Conservation (phyloP, 2,888 invertebrate genomes). For the Biston stratarius region DNA sequence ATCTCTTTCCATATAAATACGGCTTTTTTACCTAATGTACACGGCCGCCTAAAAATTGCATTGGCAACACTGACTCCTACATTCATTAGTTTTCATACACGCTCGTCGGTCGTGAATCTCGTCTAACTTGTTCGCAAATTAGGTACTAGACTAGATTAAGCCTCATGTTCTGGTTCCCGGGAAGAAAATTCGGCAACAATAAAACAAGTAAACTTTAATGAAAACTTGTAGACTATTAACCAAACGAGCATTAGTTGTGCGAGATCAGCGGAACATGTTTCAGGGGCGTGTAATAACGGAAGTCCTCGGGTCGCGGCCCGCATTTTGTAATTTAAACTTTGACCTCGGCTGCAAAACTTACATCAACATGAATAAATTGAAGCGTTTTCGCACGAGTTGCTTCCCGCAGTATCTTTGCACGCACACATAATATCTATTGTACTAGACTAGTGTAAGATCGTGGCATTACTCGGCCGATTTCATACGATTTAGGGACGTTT, state of each 20-base stretch:
- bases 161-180: too few species aligned
- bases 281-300: constrained; percentile 18
- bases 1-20: too few species aligned
- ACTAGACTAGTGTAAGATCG: too few species aligned
- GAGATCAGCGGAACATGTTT: constrained; percentile 14
- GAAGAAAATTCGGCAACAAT: not conserved
- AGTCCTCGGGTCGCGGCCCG: constrained; percentile 19
- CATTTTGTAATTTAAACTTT: constrained; percentile 42
- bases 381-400: constrained; percentile 30
- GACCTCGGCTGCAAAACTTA: constrained; percentile 34
- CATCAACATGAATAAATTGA: constrained; percentile 41
- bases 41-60: too few species aligned
- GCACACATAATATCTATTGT: not conserved
- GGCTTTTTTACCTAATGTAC: too few species aligned
- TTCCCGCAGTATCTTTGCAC: not conserved
- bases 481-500: too few species aligned
- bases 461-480: too few species aligned
- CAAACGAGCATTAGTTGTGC: constrained; percentile 1
- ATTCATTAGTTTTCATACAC: too few species aligned
- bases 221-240: constrained; percentile 7
- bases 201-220: constrained; percentile 3
- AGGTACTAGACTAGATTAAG: not conserved
- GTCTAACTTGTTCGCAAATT: not conserved
- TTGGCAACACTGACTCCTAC: too few species aligned
- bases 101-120: too few species aligned